Percentiles rank a stretch among this genome's conserved stretches.
Evolutionary conservation across 2,113 vertebrate genomes (phyloP).

Genomic region (Amia ocellicauda): DNA sequence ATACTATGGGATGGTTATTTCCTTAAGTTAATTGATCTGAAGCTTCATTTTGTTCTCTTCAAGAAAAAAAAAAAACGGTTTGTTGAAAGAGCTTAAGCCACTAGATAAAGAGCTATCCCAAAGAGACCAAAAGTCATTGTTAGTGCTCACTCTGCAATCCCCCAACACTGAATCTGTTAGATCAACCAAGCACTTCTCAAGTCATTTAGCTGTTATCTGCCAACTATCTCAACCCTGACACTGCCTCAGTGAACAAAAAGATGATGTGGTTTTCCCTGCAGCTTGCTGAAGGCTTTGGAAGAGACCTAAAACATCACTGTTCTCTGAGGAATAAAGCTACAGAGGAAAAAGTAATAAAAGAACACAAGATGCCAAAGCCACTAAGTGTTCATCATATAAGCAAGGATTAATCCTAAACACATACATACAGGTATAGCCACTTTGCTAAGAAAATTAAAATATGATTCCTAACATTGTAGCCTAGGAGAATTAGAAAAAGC

Average conservation of each 20-base stretch:
- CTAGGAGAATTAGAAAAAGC: too few species aligned
- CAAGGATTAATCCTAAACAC: too few species aligned
- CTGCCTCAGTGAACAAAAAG: slow-evolving; percentile 20
- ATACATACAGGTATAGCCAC: too few species aligned
- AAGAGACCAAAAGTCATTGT: slow-evolving; percentile 21
- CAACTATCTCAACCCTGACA: slow-evolving; percentile 8
- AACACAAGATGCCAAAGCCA: background rate
- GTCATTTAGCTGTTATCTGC: slow-evolving; percentile 19
- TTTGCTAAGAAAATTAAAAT: too few species aligned
- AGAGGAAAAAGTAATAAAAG: background rate
- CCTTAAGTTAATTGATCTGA: slow-evolving; percentile 10
- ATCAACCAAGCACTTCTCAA: slow-evolving; percentile 23
- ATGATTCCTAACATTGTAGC: too few species aligned
- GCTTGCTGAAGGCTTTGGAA: slow-evolving; percentile 5
- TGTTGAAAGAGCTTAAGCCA: slow-evolving; percentile 11
- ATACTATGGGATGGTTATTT: slow-evolving; percentile 11
- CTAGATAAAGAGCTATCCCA: slow-evolving; percentile 16
- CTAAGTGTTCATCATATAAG: too few species aligned
- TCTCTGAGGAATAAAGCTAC: slow-evolving; percentile 2
- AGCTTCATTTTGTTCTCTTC: slow-evolving; percentile 6
- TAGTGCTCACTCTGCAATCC: slow-evolving; percentile 13
- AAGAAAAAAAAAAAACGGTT: slow-evolving; percentile 9
- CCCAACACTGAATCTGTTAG: slow-evolving; percentile 18
- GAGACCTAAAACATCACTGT: slow-evolving; percentile 12
- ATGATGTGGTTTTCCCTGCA: slow-evolving; percentile 19